These are phyloP conservation scores for Felis catus DNA, from an alignment of 2,113 vertebrate species.

Conservation along the genomic window DNA sequence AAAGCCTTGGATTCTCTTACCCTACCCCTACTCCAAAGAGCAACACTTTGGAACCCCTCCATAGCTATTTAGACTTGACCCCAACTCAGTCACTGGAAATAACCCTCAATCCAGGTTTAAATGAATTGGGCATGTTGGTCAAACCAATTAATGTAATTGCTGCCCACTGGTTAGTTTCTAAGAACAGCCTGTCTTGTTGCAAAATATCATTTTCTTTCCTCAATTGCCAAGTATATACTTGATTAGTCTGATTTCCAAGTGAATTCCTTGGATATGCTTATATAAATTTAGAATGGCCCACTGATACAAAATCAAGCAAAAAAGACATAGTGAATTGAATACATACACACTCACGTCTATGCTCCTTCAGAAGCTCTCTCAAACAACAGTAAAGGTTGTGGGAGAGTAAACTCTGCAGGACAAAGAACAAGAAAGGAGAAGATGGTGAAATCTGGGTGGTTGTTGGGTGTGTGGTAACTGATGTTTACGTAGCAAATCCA, in stretches of 20 bases:
- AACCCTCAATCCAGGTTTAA: not conserved
- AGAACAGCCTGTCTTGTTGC: not conserved
- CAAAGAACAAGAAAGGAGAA: not conserved
- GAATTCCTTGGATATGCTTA: not conserved
- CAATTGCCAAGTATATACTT: not conserved
- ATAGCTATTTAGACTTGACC: not conserved
- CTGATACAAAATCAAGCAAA: not conserved
- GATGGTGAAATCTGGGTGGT: not conserved
- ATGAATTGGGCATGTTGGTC: not conserved
- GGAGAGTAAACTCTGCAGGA: not conserved
- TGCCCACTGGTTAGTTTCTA: not conserved
- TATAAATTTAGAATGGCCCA: not conserved
- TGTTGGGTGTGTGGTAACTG: not conserved
- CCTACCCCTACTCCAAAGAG: not conserved
- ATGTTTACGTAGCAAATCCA: not conserved
- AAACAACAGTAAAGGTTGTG: not conserved
- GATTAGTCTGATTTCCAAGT: not conserved
- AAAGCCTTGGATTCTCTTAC: not conserved
- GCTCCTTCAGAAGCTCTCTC: not conserved
- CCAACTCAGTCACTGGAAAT: not conserved
- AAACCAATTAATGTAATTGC: not conserved
- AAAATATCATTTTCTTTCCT: not conserved
- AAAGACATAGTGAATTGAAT: not conserved
- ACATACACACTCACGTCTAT: not conserved
- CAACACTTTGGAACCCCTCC: not conserved